Conservation (phyloP, 2,113 vertebrate species). For the Antechinus flavipes region DNA sequence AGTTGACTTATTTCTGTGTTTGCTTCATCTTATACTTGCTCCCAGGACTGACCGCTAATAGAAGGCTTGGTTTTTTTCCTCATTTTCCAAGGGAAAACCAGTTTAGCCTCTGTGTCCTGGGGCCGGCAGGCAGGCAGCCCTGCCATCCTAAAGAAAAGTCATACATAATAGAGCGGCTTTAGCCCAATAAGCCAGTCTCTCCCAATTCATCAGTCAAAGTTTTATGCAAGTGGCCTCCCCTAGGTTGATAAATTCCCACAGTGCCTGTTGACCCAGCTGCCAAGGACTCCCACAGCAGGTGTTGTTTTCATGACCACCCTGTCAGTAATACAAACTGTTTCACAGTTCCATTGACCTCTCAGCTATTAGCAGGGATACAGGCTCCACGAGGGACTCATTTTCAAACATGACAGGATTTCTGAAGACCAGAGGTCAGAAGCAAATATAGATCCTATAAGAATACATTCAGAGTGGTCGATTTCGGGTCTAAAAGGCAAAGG, state of each 20-base stretch:
- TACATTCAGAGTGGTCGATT: slow-evolving; percentile 85
- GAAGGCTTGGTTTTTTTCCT: slow-evolving; percentile 74
- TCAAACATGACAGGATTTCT: slow-evolving; percentile 90
- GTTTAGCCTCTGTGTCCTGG: slow-evolving; percentile 79
- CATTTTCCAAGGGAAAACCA: slow-evolving; percentile 77
- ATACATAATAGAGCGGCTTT: slow-evolving; percentile 86
- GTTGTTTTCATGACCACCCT: slow-evolving; percentile 99
- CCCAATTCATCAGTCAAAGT: slow-evolving; percentile 89
- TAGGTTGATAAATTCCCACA: slow-evolving; percentile 98
- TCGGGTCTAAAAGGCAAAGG: slow-evolving; percentile 81
- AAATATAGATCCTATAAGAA: slow-evolving; percentile 88
- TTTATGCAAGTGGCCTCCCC: slow-evolving; percentile 90
- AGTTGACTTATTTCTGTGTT: slow-evolving; percentile 76
- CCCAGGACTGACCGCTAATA: slow-evolving; percentile 63
- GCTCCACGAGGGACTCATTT: slow-evolving; percentile 90
- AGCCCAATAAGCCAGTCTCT: slow-evolving; percentile 86
- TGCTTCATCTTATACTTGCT: slow-evolving; percentile 61
- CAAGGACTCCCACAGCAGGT: slow-evolving; percentile 96
- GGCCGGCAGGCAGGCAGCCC: slow-evolving; percentile 75
- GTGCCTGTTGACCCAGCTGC: slow-evolving; percentile 99
- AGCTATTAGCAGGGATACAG: slow-evolving; percentile 92
- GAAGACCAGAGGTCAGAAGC: slow-evolving; percentile 87
- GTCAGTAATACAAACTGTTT: slow-evolving; percentile 99
- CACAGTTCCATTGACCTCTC: slow-evolving; percentile 97
- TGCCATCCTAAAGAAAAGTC: slow-evolving; percentile 84